Evolutionary conservation across 2,888 invertebrate genomes (phyloP).

Genomic region (Brassicogethes aeneus): DNA sequence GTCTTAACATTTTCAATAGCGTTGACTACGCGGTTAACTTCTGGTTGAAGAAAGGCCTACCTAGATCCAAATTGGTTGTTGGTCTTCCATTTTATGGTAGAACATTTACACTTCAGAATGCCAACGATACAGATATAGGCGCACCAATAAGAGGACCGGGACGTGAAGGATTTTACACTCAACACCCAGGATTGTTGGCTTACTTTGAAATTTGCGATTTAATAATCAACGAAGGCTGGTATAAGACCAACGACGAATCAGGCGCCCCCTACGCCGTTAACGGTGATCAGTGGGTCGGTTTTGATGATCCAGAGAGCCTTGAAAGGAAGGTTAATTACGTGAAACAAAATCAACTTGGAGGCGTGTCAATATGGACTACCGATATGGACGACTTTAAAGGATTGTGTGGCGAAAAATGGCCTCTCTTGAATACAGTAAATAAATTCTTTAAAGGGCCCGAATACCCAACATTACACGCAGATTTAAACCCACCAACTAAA

Average conservation of each 20-base stretch:
- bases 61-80: slow-evolving; percentile 57
- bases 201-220: slow-evolving; percentile 60
- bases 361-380: slow-evolving; percentile 60
- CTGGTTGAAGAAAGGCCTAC: slow-evolving; percentile 55
- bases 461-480: slow-evolving; percentile 32
- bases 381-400: slow-evolving; percentile 75
- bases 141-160: slow-evolving; percentile 54
- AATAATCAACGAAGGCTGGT: slow-evolving; percentile 34
- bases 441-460: slow-evolving; percentile 45
- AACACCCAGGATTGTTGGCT: slow-evolving; percentile 57
- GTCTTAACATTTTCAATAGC: slow-evolving; percentile 46
- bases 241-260: slow-evolving; percentile 44
- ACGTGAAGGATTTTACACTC: slow-evolving; percentile 56
- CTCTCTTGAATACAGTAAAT: slow-evolving; percentile 54
- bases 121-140: slow-evolving; percentile 45
- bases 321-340: slow-evolving; percentile 58
- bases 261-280: slow-evolving; percentile 60
- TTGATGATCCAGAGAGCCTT: slow-evolving; percentile 60
- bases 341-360: slow-evolving; percentile 54
- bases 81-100: slow-evolving; percentile 67
- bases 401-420: slow-evolving; percentile 63
- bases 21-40: slow-evolving; percentile 59
- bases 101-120: slow-evolving; percentile 55
- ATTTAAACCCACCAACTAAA: slow-evolving; percentile 36
- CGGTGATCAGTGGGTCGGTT: slow-evolving; percentile 75